Percentiles rank a stretch among this genome's conserved stretches.
Evolutionary conservation across 2,888 invertebrate species (phyloP).

Genomic region (Neria commutata): DNA sequence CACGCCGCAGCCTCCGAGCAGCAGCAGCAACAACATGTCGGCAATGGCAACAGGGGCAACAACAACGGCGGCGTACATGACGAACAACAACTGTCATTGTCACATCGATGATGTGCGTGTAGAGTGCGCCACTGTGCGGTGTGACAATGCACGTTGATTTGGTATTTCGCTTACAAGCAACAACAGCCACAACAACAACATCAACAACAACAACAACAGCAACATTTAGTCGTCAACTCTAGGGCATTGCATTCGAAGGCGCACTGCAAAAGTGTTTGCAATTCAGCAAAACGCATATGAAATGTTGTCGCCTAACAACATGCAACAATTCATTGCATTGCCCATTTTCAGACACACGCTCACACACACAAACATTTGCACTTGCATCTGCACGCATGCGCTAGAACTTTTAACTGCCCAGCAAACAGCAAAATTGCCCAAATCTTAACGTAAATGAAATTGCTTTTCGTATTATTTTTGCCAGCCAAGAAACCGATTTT

Average conservation of each 20-base stretch:
- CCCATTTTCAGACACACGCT: constrained; percentile 1
- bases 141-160: constrained; percentile 14
- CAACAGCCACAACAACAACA: constrained; percentile 15
- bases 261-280: constrained; percentile 14
- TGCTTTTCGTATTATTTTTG: no score
- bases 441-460: no score
- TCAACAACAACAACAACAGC: constrained; percentile 23
- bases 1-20: constrained; percentile 4
- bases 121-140: neutral
- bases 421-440: no score
- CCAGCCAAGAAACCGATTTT: no score
- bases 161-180: constrained; percentile 9
- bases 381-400: constrained; percentile 14
- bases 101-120: constrained; percentile 35
- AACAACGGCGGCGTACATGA: constrained; percentile 39
- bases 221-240: constrained; percentile 6
- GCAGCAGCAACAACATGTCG: constrained; percentile 20
- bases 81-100: constrained; percentile 57
- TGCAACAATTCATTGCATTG: constrained; percentile 9
- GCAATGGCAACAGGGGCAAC: constrained; percentile 2
- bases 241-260: no score
- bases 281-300: constrained; percentile 26
- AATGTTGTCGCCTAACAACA: constrained; percentile 11
- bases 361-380: neutral
- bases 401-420: no score